Percentiles rank a stretch among this genome's conserved stretches.
phyloP scores from a whole-genome alignment of 2,113 vertebrate genomes.

The Telmatochromis sp. region DNA sequence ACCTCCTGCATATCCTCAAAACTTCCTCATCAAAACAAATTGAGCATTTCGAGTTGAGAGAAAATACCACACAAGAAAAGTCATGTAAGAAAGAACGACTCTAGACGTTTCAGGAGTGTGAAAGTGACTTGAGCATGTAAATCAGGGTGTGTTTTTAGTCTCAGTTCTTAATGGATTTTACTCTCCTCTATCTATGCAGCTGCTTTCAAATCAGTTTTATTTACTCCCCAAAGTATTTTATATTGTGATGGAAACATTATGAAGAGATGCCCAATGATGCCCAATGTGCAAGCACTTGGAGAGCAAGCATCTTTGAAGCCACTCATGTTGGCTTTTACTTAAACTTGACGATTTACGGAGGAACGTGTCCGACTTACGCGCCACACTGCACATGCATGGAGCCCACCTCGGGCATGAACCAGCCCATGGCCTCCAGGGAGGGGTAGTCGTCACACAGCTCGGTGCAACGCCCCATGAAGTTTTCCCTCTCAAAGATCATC shows the following conservation, averaged over 20 bases:
- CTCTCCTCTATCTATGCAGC: neutral
- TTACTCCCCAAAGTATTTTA: neutral
- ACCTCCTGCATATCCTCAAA: neutral
- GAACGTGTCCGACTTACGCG: slow-evolving; percentile 55
- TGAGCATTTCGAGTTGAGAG: neutral
- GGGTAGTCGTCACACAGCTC: slow-evolving; percentile 73
- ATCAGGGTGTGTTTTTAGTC: neutral
- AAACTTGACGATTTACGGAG: neutral
- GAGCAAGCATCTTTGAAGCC: neutral
- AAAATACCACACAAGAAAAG: neutral
- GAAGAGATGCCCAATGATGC: neutral
- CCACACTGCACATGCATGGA: slow-evolving; percentile 75
- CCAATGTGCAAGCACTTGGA: neutral
- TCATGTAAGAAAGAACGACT: neutral
- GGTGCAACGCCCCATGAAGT: slow-evolving; percentile 65
- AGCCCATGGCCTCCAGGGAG: slow-evolving; percentile 75
- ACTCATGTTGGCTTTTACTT: neutral
- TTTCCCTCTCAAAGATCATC: slow-evolving; percentile 71
- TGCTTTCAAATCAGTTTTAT: neutral
- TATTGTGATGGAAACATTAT: neutral
- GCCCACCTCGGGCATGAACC: slow-evolving; percentile 64
- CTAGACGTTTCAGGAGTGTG: neutral
- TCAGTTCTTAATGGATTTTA: neutral
- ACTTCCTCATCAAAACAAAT: neutral
- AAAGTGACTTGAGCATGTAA: neutral